These are phyloP conservation scores for Semnornis frantzii DNA, from an alignment of 2,113 vertebrate species.

Conservation along the genomic window DNA sequence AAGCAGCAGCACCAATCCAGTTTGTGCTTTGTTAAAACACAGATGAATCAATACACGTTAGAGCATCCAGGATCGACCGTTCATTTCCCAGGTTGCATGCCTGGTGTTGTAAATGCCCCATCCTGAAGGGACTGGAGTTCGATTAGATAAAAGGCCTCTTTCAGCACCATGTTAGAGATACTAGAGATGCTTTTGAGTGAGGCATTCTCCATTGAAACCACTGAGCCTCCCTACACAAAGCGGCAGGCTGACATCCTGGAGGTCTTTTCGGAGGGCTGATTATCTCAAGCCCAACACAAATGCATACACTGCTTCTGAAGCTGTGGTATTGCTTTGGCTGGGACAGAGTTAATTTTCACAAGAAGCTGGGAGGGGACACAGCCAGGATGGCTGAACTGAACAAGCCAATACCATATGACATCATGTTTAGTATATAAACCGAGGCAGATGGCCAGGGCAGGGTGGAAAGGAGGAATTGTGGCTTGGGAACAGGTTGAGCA, in stretches of 20 bases:
- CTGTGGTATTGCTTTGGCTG: not conserved
- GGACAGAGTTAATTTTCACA: not conserved
- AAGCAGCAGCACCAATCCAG: conserved; percentile 9
- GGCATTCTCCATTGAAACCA: not conserved
- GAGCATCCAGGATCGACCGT: not conserved
- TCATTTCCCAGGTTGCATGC: not conserved
- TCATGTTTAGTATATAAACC: not conserved
- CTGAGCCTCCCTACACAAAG: not conserved
- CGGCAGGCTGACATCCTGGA: not conserved
- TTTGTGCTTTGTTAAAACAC: not conserved
- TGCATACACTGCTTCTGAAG: not conserved
- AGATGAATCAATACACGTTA: conserved; percentile 13
- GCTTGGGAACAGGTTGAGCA: not conserved
- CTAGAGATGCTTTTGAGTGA: not conserved
- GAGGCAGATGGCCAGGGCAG: not conserved
- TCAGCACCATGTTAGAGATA: not conserved
- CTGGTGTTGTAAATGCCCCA: not conserved
- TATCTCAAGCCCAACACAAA: not conserved
- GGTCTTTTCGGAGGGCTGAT: not conserved
- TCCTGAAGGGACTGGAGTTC: not conserved
- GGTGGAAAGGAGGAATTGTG: not conserved
- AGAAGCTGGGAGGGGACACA: not conserved
- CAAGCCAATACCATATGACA: not conserved
- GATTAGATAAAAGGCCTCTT: conserved; percentile 22
- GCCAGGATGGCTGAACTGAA: not conserved